Evolutionary conservation across 64 coral and sea anemone species (phyloP), one percentile per base, ranked within the genome.

Genomic region (Actinia tenebrosa): DNA sequence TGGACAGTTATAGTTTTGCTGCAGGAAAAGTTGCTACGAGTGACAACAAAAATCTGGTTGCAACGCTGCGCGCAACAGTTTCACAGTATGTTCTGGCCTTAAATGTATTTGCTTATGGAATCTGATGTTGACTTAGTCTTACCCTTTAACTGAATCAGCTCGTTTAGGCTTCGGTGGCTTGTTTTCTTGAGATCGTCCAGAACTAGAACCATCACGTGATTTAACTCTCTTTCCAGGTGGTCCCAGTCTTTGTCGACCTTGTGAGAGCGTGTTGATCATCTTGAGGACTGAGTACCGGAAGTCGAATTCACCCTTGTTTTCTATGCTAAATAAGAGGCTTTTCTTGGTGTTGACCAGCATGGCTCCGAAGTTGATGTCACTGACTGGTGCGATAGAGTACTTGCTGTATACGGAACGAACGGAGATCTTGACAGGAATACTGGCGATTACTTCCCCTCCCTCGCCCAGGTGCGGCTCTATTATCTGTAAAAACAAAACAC

Each of bases 351-450:
- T 98, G 52, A 98, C 89, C 13, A 98, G 62, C 89, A 90, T 85
- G 68, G 97, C 97, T 19, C 97, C 97, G 77, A 99, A 99, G 91
- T 98, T 98, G 84, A 98, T 92, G 54, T 98, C 95, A 19, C 92
- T 92, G 23, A 94, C 80, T 3, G 95, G 95, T 10, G 90, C 94
- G 26, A 98, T 89, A 18, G 53, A 83, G 80, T 98, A 98, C 69
- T 83, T 94, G 54, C 95, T 98, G 87, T 98, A 94, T 5, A 98
- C 95, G 0, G 95, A 98, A 37, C 95, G 95, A 18, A 94, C 95
- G 53, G 89, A 92, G 26, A 98, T 89, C 88, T 98, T 98, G 50
- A 98, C 93, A 16, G 95, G 95, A 84, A 98, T 98, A 80, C 95
- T 98, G 22, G 95, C 95, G 43, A 98, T 98, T 22, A 98, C 92